Evolutionary conservation across 2,888 invertebrate genomes (phyloP), one percentile per base, ranked within the genome.

Genomic region (Seladonia tumulorum): DNA sequence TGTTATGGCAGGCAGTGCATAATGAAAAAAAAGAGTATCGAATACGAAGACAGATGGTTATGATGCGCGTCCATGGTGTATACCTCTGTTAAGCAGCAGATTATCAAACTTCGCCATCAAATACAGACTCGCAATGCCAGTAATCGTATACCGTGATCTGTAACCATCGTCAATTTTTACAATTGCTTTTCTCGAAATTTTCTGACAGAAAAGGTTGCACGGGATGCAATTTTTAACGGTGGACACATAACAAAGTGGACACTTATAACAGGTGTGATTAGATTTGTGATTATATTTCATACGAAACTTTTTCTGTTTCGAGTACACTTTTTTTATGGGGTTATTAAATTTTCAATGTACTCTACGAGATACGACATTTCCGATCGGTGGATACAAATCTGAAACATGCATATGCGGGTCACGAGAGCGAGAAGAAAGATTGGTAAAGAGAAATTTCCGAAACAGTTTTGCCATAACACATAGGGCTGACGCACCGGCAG

Each of bases 31-130:
- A 81, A 82, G 82, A 86, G 83, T 79, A 73, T 79, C 88, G 68
- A 88, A 85, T 88, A 86, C 84, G 86, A 87, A 89, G 89, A 90
- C 90, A 90, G 86, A 90, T 91, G 87, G 86, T 82, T 79, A 66
- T 72, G 85, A 75, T 82, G 63, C 71, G 66, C 81, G 81, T 66
- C 80, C 81, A 75, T 81, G 75, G 77, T 82, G 77, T 82, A 79
- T 78, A 68, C 81, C 49, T 42, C 18, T 66, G 79, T 85, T 86
- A 83, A 83, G 78, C 81, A 86, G 80, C 83, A 85, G 83, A 90
- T 90, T 88, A 79, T 68, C 73, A 29, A 45, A 42, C 72, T 42
- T 68, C 45, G 7, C 29, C 63, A 29, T 29, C 18, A 63, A 16
- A 29, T 5, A 63, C 63, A 29, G 7, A 29, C 12, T 16, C 29